Evolutionary conservation across 2,888 invertebrate genomes (phyloP), one percentile per base, ranked within the genome.

Genomic region (Lypha dubia): DNA sequence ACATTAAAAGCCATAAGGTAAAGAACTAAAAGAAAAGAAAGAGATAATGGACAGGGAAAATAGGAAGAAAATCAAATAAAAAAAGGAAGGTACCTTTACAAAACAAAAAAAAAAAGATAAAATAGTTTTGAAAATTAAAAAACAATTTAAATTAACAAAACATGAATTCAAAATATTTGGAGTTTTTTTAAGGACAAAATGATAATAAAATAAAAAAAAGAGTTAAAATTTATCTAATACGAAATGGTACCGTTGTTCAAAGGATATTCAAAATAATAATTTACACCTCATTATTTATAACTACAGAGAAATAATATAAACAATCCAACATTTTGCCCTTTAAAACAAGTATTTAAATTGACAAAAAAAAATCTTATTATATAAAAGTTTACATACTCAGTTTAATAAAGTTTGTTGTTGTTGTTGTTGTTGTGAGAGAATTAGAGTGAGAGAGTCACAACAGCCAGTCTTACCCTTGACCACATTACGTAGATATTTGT

Each of bases 241-340:
- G n/a, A 44, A 51, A 8, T 35, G 49, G 58, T 60, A 73, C 79
- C 58, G 41, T 32, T 49, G 41, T 32, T 46, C 20, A 65, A 46
- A 73, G 28, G 58, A 35, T 67, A 49, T 56, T 63, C 13, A 9
- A 65, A 65, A 73, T 24, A 65, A 68, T 60, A 71, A 63, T 75
- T 60, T 46, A 75, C 62, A 70, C 38, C 28, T 70, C 56, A 75
- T 38, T 70, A 70, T 81, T 81, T 70, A 56, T 63, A 70, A 44
- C 53, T 15, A 46, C 28, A 63, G 9, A 44, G 9, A 63, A 49
- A 79, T n/a, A n/a, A n/a, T 53, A 79, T 46, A 71, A 74, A 80
- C 60, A 73, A 53, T 56, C 41, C 38, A 49, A 49, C 24, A 41
- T 49, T 35, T 60, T 38, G 28, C 8, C 58, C 46, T 7, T 22